These are phyloP conservation scores for Eulemur coronatus DNA, from an alignment of 2,797 vertebrate genomes.

Conservation along the genomic window DNA sequence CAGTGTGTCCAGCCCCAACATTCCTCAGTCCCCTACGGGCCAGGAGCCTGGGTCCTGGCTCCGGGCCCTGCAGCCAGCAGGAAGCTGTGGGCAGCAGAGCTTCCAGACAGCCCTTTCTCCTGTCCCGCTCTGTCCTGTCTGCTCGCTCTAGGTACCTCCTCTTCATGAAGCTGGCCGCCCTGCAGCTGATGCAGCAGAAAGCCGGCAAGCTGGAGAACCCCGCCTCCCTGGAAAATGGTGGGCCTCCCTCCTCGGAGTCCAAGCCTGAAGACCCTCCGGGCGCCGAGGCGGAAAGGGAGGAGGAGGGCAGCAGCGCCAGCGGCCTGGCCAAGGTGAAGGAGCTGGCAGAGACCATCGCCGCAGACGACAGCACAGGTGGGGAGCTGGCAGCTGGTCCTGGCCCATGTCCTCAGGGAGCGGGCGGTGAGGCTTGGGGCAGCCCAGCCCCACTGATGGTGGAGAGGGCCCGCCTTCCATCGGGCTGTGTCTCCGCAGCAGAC, in stretches of 20 bases:
- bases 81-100: background rate
- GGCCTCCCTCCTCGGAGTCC: slow-evolving; percentile 61
- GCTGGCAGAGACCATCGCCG: slow-evolving; percentile 95
- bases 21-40: background rate
- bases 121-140: background rate
- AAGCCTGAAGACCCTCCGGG: slow-evolving; percentile 83
- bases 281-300: slow-evolving; percentile 87
- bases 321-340: slow-evolving; percentile 97
- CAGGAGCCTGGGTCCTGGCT: background rate
- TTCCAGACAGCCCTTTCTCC: background rate
- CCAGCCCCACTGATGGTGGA: background rate
- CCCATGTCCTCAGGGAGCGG: background rate
- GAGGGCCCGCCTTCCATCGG: background rate
- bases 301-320: slow-evolving; percentile 87
- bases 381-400: background rate
- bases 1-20: background rate
- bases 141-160: slow-evolving; percentile 91
- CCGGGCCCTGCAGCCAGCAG: background rate
- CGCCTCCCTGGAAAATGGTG: slow-evolving; percentile 77
- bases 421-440: background rate
- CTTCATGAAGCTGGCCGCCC: slow-evolving; percentile 98
- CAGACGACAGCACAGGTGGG: slow-evolving; percentile 92
- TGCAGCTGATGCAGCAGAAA: slow-evolving; percentile 99
- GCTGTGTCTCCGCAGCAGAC: slow-evolving; percentile 85
- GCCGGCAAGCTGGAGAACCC: slow-evolving; percentile 88